Evolutionary conservation across 2,888 invertebrate genomes (phyloP).

Genomic region (Scrobipalpa costella): DNA sequence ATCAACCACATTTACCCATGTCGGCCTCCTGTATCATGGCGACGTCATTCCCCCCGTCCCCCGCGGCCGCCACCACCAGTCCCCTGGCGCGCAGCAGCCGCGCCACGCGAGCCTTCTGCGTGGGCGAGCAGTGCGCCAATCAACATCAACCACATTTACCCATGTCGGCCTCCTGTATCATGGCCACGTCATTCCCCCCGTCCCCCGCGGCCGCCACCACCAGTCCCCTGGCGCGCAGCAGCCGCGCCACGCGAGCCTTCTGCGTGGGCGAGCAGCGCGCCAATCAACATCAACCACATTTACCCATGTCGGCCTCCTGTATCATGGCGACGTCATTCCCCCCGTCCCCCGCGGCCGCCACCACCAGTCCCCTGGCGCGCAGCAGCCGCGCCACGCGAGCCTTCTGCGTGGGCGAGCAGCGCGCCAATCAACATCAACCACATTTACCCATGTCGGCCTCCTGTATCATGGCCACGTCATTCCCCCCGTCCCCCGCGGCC

Average conservation of each 20-base stretch:
- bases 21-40: slow-evolving; percentile 98
- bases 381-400: too few species aligned
- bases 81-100: slow-evolving; percentile 59
- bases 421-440: too few species aligned
- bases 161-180: slow-evolving; percentile 79
- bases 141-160: background rate
- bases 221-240: too few species aligned
- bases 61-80: slow-evolving; percentile 94
- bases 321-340: slow-evolving; percentile 97
- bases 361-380: too few species aligned
- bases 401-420: too few species aligned
- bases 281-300: too few species aligned
- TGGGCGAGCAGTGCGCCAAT: slow-evolving; percentile 95
- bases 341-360: too few species aligned
- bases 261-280: too few species aligned
- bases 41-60: slow-evolving; percentile 98
- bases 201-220: too few species aligned
- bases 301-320: background rate
- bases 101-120: slow-evolving; percentile 91
- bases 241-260: too few species aligned
- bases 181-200: slow-evolving; percentile 96
- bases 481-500: slow-evolving; percentile 98
- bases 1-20: slow-evolving; percentile 82
- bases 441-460: slow-evolving; percentile 93
- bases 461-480: slow-evolving; percentile 98